Evolutionary conservation across 2,888 invertebrate species (phyloP).

Genomic region (Perdita meconis): DNA sequence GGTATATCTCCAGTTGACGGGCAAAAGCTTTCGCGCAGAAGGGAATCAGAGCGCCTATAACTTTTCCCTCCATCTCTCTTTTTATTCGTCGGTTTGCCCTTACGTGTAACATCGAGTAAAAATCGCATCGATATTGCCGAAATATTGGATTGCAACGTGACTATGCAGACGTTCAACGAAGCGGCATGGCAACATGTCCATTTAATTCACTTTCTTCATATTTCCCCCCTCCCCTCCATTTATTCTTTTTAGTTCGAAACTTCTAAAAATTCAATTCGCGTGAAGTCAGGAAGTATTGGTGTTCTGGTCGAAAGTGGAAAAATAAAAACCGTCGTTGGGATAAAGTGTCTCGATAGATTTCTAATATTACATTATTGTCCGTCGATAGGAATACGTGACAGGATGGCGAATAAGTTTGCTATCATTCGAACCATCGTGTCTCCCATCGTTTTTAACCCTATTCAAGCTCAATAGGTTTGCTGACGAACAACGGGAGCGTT

Average conservation of each 20-base stretch:
- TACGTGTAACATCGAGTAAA: constrained; percentile 48
- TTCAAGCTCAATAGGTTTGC: constrained; percentile 41
- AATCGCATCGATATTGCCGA: constrained; percentile 63
- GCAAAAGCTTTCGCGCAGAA: constrained; percentile 69
- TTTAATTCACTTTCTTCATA: constrained; percentile 5
- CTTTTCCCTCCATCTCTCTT: constrained; percentile 49
- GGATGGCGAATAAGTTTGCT: constrained; percentile 34
- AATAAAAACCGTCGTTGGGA: neutral
- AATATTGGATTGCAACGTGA: constrained; percentile 35
- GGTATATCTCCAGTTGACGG: constrained; percentile 80
- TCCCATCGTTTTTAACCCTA: constrained; percentile 27
- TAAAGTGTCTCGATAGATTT: neutral
- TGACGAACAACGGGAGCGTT: constrained; percentile 32
- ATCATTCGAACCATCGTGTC: constrained; percentile 49
- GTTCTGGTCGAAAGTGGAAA: neutral
- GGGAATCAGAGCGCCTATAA: constrained; percentile 57
- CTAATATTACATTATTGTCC: constrained; percentile 22
- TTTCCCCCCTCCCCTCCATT: no score
- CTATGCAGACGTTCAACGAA: constrained; percentile 32
- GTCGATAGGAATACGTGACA: constrained; percentile 20
- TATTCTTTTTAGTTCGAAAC: constrained; percentile 4
- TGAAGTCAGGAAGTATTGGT: no score
- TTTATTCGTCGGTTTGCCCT: constrained; percentile 34
- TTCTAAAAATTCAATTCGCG: no score
- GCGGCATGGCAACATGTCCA: constrained; percentile 8